phyloP scores from a whole-genome alignment of 2,113 vertebrate species.

The Gracilinanus agilis region DNA sequence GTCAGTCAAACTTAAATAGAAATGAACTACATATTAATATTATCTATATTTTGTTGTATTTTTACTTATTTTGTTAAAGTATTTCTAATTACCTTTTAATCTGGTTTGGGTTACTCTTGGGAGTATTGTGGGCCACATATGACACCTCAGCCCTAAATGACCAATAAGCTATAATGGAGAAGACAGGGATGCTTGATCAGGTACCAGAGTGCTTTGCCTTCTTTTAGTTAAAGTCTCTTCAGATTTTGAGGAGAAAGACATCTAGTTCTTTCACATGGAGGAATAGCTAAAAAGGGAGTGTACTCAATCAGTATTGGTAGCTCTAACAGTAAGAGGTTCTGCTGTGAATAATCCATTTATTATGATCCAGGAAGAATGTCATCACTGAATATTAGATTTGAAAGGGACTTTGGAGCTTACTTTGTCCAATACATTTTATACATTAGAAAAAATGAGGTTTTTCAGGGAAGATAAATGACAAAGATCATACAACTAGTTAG shows the following conservation, averaged over 20 bases:
- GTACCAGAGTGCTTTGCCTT: neutral
- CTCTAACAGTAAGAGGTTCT: neutral
- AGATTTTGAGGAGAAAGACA: neutral
- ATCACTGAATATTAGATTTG: neutral
- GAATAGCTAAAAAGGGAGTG: neutral
- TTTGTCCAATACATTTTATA: neutral
- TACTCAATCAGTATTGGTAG: neutral
- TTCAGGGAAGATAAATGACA: too few relatives aligned
- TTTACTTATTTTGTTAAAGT: neutral
- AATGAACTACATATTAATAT: neutral
- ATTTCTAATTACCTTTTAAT: neutral
- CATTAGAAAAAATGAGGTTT: neutral
- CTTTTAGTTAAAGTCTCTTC: neutral
- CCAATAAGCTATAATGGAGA: neutral
- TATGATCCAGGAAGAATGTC: neutral
- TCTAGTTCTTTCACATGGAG: neutral
- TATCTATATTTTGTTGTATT: neutral
- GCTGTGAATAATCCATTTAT: too few relatives aligned
- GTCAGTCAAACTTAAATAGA: neutral
- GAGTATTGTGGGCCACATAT: neutral
- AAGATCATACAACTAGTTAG: too few relatives aligned
- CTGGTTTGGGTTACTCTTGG: neutral
- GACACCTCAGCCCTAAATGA: neutral
- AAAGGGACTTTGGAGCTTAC: neutral
- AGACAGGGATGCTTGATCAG: neutral